Conservation (phyloP, 1,140 invertebrate genomes). For the Heliconius melpomene region DNA sequence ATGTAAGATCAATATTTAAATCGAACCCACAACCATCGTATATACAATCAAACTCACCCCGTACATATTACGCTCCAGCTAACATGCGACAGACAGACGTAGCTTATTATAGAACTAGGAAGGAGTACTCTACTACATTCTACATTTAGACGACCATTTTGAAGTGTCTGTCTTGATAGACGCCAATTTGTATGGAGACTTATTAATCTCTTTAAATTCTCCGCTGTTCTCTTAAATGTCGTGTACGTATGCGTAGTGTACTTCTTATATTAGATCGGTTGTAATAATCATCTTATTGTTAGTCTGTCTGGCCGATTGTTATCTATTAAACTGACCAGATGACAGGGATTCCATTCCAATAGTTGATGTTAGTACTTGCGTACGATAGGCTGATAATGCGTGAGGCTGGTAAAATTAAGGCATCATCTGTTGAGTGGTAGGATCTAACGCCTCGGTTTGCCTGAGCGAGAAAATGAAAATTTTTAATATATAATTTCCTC, state of each 20-base stretch:
- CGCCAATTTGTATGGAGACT: constrained; percentile 41
- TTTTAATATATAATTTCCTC: no score
- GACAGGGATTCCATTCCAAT: neutral
- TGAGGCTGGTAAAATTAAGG: no score
- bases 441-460: no score
- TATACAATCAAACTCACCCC: no score
- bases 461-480: no score
- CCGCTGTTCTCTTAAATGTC: constrained; percentile 13
- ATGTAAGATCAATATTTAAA: no score
- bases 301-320: neutral
- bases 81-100: constrained; percentile 26
- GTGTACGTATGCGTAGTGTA: neutral
- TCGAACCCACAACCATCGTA: no score
- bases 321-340: neutral
- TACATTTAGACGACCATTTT: constrained; percentile 37
- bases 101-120: constrained; percentile 46
- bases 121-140: constrained; percentile 36
- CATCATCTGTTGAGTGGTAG: no score
- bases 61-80: neutral
- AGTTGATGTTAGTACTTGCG: neutral
- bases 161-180: constrained; percentile 42
- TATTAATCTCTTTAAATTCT: constrained; percentile 47
- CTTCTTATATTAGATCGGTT: constrained; percentile 7
- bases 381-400: neutral
- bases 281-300: neutral